Conservation (phyloP, 2,888 invertebrate genomes). For the Sericinus montela region DNA sequence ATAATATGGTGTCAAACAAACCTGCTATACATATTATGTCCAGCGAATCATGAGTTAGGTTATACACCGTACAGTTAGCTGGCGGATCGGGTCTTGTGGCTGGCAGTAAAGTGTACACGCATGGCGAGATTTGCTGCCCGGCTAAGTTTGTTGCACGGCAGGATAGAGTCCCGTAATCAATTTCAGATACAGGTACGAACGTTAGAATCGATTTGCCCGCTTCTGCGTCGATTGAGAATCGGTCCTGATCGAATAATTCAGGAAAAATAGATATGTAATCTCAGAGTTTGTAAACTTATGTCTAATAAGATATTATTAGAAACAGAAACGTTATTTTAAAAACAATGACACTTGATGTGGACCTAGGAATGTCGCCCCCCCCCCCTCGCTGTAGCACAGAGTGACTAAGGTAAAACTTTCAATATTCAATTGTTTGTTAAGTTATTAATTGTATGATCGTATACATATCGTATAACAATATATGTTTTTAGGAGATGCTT, state of each 20-base stretch:
- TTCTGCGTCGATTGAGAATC: constrained; percentile 76
- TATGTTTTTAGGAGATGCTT: no score
- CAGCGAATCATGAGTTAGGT: constrained; percentile 87
- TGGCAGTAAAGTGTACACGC: constrained; percentile 86
- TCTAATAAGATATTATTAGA: no score
- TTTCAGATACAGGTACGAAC: constrained; percentile 88
- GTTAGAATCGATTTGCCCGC: constrained; percentile 83
- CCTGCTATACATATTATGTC: constrained; percentile 85
- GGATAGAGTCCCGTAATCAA: constrained; percentile 87
- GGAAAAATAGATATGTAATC: no score
- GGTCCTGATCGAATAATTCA: constrained; percentile 48
- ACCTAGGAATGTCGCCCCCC: no score
- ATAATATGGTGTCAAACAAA: constrained; percentile 26
- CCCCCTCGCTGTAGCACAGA: no score
- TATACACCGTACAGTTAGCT: constrained; percentile 87
- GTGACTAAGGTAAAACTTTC: no score
- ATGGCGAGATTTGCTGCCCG: constrained; percentile 86
- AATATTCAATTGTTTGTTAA: no score
- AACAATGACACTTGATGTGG: no score
- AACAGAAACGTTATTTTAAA: no score
- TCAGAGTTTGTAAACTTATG: no score
- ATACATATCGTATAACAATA: no score
- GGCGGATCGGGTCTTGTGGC: constrained; percentile 89
- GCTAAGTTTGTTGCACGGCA: constrained; percentile 87
- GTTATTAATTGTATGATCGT: no score